phyloP scores from a whole-genome alignment of 2,113 vertebrate species.

The Ctenodactylus gundi region DNA sequence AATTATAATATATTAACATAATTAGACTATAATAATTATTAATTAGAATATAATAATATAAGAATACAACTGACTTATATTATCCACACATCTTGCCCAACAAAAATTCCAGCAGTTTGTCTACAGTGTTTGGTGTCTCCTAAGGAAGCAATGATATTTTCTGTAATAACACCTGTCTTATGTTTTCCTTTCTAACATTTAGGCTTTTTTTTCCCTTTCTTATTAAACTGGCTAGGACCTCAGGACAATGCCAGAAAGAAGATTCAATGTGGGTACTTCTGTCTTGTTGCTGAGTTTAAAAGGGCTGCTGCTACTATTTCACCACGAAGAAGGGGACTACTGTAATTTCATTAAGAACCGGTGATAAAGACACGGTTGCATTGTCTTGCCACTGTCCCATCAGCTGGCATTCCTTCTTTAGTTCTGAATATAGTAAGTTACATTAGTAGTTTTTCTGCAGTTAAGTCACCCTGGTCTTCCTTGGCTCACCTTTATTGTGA shows the following conservation, averaged over 20 bases:
- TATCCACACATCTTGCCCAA: background rate
- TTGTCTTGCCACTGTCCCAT: background rate
- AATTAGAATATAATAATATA: too few species aligned
- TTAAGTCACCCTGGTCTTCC: constrained; percentile 6
- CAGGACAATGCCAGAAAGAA: background rate
- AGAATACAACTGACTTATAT: background rate
- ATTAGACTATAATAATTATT: too few species aligned
- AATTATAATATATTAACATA: too few species aligned
- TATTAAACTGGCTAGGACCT: constrained; percentile 28
- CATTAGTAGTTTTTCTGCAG: constrained; percentile 17
- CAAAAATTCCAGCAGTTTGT: background rate
- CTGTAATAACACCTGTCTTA: background rate
- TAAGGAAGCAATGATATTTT: constrained; percentile 5
- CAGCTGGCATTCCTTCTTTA: background rate
- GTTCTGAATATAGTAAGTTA: background rate
- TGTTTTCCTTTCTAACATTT: constrained; percentile 36
- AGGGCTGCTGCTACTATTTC: background rate
- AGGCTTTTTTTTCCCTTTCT: background rate
- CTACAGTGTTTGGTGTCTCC: background rate
- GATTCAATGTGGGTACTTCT: background rate
- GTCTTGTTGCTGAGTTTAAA: constrained; percentile 29
- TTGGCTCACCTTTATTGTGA: background rate
- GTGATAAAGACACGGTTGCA: background rate
- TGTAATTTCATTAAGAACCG: constrained; percentile 7
- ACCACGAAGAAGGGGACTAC: constrained; percentile 34